Evolutionary conservation across 2,888 invertebrate species (phyloP).

Genomic region (Colostygia pectinataria): DNA sequence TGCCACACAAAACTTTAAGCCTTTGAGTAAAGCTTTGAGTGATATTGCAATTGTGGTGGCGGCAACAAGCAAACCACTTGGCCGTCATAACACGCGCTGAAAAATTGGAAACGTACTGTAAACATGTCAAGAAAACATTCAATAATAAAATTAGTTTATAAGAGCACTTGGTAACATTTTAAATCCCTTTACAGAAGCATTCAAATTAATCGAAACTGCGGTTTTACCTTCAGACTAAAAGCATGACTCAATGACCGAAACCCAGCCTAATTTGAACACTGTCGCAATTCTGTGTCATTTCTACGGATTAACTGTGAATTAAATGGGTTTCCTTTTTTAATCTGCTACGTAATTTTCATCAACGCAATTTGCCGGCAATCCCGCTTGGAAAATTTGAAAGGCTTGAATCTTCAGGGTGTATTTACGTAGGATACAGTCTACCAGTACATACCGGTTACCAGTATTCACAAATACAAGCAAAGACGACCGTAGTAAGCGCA

Average conservation of each 20-base stretch:
- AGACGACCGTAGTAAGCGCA: no score
- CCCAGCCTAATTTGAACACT: constrained; percentile 19
- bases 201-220: constrained; percentile 17
- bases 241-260: constrained; percentile 14
- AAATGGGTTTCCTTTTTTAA: constrained; percentile 58
- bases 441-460: neutral
- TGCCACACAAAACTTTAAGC: no score
- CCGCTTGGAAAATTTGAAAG: constrained; percentile 50
- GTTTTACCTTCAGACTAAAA: constrained; percentile 17
- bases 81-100: no score
- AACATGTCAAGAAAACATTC: neutral
- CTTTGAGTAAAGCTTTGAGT: no score
- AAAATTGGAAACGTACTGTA: no score
- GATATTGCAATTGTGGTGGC: no score
- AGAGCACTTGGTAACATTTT: neutral
- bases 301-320: constrained; percentile 49
- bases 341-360: constrained; percentile 65
- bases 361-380: constrained; percentile 67
- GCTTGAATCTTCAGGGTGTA: constrained; percentile 53
- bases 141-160: neutral
- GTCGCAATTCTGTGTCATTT: constrained; percentile 34
- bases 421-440: constrained; percentile 2
- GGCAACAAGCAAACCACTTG: no score
- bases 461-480: no score
- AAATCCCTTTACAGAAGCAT: constrained; percentile 2